Conservation (phyloP, 2,888 invertebrate species). For the Tetanocera ferruginea region DNA sequence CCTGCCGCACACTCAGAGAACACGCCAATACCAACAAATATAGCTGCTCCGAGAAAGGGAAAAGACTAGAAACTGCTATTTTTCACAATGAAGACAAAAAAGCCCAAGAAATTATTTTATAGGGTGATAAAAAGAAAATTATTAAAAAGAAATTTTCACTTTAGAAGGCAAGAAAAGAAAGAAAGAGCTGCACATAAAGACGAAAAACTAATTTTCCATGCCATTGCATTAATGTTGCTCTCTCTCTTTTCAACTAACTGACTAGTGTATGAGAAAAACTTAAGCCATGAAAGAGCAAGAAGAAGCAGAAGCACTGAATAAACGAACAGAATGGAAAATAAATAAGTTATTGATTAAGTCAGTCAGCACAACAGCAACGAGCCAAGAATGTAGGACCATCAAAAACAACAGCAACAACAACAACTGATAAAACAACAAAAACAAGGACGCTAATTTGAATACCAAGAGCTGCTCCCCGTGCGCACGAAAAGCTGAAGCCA, state of each 20-base stretch:
- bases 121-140: neutral
- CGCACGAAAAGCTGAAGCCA: neutral
- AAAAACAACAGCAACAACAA: neutral
- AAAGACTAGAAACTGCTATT: too few species aligned
- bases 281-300: neutral
- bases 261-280: neutral
- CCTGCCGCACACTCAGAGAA: neutral
- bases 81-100: too few species aligned
- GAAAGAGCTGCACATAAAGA: neutral
- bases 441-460: neutral
- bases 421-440: too few species aligned
- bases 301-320: neutral
- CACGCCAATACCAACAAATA: too few species aligned
- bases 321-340: neutral
- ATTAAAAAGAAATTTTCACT: neutral
- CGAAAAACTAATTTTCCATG: constrained; percentile 59
- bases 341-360: constrained; percentile 25
- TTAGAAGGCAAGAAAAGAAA: neutral
- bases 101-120: too few species aligned
- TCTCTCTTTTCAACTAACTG: constrained; percentile 42
- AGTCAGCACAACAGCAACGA: neutral
- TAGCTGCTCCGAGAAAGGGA: too few species aligned
- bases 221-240: constrained; percentile 54
- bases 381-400: neutral
- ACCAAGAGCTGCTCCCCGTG: neutral